phyloP scores from a whole-genome alignment of 1,140 invertebrate species.

The Ceratina australensis region DNA sequence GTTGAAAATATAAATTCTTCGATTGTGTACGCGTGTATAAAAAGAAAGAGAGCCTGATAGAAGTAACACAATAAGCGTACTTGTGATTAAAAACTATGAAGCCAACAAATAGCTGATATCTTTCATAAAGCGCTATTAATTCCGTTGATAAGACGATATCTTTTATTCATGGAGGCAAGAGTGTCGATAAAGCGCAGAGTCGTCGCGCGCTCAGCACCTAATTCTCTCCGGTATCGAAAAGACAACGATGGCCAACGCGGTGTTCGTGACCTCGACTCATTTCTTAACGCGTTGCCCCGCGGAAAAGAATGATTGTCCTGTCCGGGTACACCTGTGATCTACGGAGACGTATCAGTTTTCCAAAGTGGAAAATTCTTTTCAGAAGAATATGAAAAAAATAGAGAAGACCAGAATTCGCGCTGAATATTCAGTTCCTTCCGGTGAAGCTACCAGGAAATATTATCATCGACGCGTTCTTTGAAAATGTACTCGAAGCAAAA shows the following conservation, averaged over 20 bases:
- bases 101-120: conserved; percentile 22
- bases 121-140: conserved; percentile 27
- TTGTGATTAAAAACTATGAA: conserved; percentile 10
- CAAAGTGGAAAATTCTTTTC: background rate
- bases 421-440: no score
- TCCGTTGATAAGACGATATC: conserved; percentile 27
- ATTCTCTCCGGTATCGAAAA: conserved; percentile 40
- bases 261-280: background rate
- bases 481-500: background rate
- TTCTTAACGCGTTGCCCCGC: background rate
- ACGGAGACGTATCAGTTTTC: background rate
- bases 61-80: background rate
- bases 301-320: background rate
- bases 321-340: background rate
- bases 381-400: no score
- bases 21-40: no score
- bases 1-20: no score
- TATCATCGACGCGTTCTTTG: background rate
- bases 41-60: background rate
- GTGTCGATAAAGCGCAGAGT: conserved; percentile 38
- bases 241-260: conserved; percentile 16
- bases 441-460: no score
- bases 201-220: background rate
- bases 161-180: conserved; percentile 34
- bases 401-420: no score